These are phyloP conservation scores for Enteromius mattozi DNA, from an alignment of 2,797 vertebrate genomes.

Conservation along the genomic window DNA sequence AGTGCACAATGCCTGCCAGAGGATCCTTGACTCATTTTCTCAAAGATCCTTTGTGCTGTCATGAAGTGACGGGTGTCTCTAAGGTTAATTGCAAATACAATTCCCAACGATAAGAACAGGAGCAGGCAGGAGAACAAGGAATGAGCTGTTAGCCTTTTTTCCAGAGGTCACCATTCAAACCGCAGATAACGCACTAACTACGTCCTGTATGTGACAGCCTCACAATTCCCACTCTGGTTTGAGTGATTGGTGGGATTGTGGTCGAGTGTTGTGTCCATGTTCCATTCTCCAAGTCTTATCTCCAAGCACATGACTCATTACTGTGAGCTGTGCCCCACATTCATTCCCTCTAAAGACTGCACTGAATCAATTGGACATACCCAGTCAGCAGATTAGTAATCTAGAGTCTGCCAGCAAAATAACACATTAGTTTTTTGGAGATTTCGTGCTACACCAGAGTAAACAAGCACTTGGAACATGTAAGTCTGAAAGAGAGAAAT, in stretches of 20 bases:
- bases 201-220: constrained; percentile 44
- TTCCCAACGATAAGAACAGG: constrained; percentile 50
- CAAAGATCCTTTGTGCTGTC: constrained; percentile 50
- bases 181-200: constrained; percentile 29
- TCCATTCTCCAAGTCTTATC: constrained; percentile 56
- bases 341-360: constrained; percentile 56
- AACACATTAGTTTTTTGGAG: background rate
- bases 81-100: constrained; percentile 61
- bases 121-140: constrained; percentile 36
- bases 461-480: constrained; percentile 34
- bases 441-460: constrained; percentile 5
- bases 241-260: constrained; percentile 45
- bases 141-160: constrained; percentile 26
- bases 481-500: constrained; percentile 3
- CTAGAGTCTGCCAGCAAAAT: constrained; percentile 44
- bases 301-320: constrained; percentile 58
- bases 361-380: constrained; percentile 63
- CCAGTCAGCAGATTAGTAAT: constrained; percentile 51
- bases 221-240: constrained; percentile 31
- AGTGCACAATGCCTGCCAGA: constrained; percentile 35
- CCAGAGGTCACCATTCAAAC: constrained; percentile 30
- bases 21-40: constrained; percentile 45
- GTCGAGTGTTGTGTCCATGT: constrained; percentile 42
- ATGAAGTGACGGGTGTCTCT: constrained; percentile 47
- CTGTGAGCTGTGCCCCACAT: constrained; percentile 57